Evolutionary conservation across 2,113 vertebrate species (phyloP).

Genomic region (zebrafish (Danio rerio)): GRCz12tu NC_133190.1:13954501-13955000

Average conservation of each 20-base stretch:
- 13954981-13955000: slow-evolving; percentile 10
- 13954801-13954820: no score
- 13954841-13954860: background rate
- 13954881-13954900: background rate
- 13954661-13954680: background rate
- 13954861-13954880: background rate
- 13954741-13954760: background rate
- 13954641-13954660: background rate
- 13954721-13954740: background rate
- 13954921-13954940: background rate
- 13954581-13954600: background rate
- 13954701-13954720: background rate
- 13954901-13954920: background rate
- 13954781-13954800: background rate
- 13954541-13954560: background rate
- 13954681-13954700: background rate
- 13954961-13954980: background rate
- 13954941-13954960: background rate
- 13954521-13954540: no score
- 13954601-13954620: background rate
- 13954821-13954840: background rate
- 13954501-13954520: background rate
- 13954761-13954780: background rate
- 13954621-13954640: background rate
- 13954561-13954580: background rate